Base-by-base conservation (phyloP, 2,113 vertebrate species). In the Cochlearius cochlearius region DNA sequence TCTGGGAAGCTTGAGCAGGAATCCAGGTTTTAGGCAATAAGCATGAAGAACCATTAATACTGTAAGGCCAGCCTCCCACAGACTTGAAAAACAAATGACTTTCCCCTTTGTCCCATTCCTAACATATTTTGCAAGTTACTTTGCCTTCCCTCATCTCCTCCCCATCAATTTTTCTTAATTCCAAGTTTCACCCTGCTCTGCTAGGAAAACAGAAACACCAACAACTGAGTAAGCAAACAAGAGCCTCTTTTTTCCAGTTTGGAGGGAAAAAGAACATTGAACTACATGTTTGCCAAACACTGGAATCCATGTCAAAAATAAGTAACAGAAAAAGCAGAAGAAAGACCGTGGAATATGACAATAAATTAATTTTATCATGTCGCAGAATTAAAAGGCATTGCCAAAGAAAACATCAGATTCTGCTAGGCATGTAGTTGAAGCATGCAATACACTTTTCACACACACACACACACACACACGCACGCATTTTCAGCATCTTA, bases 401-500 rank as follows among this genome's bases (percentile, higher is more conserved):
- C n/a, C 50, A 32, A 83, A 67, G 47, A 72, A 58, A 78, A 94
- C 3, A 50, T 0, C 23, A 8, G 34, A 77, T 41, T 71, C 18
- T 67, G 39, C 52, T 52, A 71, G 21, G 38, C n/a, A 30, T 2
- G 2, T 1, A 74, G n/a, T 0, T 78, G 56, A 72, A 71, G 8
- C 11, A 55, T 7, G 5, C 21, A 50, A 47, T 41, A 45, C 3
- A 10, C 12, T 73, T 75, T 82, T 20, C 38, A 55, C 15, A 73
- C 34, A 49, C 5, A 16, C 15, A 20, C 32, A 59, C 4, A 34
- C 15, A 30, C 12, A 32, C 26, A 25, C 2, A 47, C 0, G 21
- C 5, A 18, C 9, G 20, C 22, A 15, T 34, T 60, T 59, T 66
- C n/a, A 79, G 39, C n/a, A 34, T 32, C 92, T 92, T 92, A 99